Percentiles rank a stretch among this genome's conserved stretches.
Evolutionary conservation across 2,797 vertebrate genomes (phyloP).

Genomic region (Oophaga sylvatica): DNA sequence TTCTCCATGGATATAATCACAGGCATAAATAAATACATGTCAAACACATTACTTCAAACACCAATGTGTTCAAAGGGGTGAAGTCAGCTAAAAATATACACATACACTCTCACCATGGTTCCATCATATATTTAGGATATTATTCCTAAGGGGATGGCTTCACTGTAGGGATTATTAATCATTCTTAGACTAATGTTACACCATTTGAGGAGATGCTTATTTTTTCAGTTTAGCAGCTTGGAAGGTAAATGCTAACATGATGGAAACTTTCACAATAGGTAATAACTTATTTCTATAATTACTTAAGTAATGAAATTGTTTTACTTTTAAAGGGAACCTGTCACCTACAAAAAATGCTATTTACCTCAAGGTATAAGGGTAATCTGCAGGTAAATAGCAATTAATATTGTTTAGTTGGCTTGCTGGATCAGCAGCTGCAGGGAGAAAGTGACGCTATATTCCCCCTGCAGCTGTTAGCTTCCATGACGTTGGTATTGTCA

Average conservation of each 20-base stretch:
- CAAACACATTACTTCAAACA: background rate
- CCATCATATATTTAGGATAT: background rate
- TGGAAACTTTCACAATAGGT: background rate
- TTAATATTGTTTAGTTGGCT: too few relatives aligned
- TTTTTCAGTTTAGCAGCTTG: background rate
- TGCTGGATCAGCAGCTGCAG: too few relatives aligned
- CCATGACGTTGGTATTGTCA: too few relatives aligned
- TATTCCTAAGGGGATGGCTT: background rate
- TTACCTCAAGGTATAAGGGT: too few relatives aligned
- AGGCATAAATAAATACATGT: constrained; percentile 18
- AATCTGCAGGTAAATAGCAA: too few relatives aligned
- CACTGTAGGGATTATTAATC: background rate
- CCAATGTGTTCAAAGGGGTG: background rate
- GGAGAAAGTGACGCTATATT: too few relatives aligned
- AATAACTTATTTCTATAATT: background rate
- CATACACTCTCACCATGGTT: background rate
- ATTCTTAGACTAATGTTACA: background rate
- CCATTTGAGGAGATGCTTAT: background rate
- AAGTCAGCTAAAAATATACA: background rate
- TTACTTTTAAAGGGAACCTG: too few relatives aligned
- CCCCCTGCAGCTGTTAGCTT: too few relatives aligned
- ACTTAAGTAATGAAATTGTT: too few relatives aligned
- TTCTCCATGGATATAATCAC: constrained; percentile 24
- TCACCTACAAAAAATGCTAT: too few relatives aligned
- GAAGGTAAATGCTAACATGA: background rate